Evolutionary conservation across 2,797 vertebrate genomes (phyloP), one percentile per base, ranked within the genome.

Genomic region (Simalia tracyae): DNA sequence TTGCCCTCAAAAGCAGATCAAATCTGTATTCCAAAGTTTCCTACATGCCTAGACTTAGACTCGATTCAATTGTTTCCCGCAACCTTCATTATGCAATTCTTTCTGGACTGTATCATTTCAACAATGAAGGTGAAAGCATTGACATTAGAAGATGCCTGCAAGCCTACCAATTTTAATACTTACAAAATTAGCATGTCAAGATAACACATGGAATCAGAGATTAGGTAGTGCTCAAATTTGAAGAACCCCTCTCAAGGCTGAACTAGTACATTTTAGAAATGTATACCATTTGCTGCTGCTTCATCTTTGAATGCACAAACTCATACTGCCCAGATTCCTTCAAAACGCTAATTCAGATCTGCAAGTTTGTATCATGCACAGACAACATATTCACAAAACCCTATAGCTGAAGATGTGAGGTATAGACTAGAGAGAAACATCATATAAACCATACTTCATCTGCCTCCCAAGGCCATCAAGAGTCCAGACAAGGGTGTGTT

Each of bases 1-100:
- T 0, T 92, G 89, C 87, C 91, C 89, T 59, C 63, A 88, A 89
- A 72, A 87, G 89, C 91, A 42, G 94, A 89, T 64, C 87, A 91
- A 91, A 2, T 14, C 54, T 93, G 63, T 46, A 57, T 90, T 93
- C 28, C 15, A 88, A 88, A 28, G 57, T 60, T 81, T 36, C 6
- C 59, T 14, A 66, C 14, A 86, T 59, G 6, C n/a, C 85, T 61
- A 60, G n/a, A 89, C 17, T 2, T 61, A 60, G n/a, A 89, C 17
- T 2, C 28, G 31, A 31, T 28, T 68, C 50, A 36, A 36, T 72
- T 7, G 3, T 54, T 54, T 54, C 50, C 50, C 50, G 0, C 50
- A 54, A 54, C 7, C 50, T 54, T 54, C 50, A 64, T 24, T 5
- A 19, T 10, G 57, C 9, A 57, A 1, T 31, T 7, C 3, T 15